Percentiles rank a stretch among this genome's conserved stretches.
These are phyloP conservation scores for Pseudomyrmex gracilis DNA, from an alignment of 1,140 invertebrate species.

Conservation along the genomic window DNA sequence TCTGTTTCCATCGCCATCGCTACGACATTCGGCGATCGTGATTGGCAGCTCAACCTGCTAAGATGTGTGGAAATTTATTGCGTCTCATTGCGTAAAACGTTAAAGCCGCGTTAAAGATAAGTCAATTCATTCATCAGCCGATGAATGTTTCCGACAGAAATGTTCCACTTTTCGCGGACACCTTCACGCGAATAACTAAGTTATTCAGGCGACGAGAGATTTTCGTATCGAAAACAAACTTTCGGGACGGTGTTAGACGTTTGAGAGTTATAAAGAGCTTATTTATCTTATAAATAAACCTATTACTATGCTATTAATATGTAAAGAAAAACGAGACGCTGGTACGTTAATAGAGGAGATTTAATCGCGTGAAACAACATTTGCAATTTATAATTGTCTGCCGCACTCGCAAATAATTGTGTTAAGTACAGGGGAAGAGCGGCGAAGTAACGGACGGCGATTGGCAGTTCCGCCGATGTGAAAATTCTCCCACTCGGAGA, in stretches of 20 bases:
- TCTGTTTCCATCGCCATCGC: conserved; percentile 5
- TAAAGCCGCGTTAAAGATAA: neutral
- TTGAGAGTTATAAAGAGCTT: too few relatives aligned
- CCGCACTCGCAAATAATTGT: neutral
- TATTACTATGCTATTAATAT: too few relatives aligned
- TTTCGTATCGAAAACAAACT: neutral
- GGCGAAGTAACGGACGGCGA: conserved; percentile 65
- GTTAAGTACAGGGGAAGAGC: too few relatives aligned
- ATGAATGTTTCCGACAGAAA: neutral
- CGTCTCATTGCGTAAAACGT: neutral
- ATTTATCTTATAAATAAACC: too few relatives aligned
- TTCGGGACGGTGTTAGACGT: too few relatives aligned
- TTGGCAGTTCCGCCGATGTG: conserved; percentile 74
- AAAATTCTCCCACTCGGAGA: conserved; percentile 72
- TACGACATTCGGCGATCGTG: conserved; percentile 14
- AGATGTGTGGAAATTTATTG: conserved; percentile 21
- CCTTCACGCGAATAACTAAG: neutral
- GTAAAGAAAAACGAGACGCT: neutral
- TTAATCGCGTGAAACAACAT: neutral
- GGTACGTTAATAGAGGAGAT: neutral
- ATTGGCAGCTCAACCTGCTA: neutral
- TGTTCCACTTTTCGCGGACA: neutral
- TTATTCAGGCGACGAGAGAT: neutral
- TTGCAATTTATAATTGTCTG: conserved; percentile 16
- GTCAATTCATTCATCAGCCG: neutral